Base-by-base conservation (phyloP, 2,888 invertebrate species). In the Pseudococcus longispinus region DNA sequence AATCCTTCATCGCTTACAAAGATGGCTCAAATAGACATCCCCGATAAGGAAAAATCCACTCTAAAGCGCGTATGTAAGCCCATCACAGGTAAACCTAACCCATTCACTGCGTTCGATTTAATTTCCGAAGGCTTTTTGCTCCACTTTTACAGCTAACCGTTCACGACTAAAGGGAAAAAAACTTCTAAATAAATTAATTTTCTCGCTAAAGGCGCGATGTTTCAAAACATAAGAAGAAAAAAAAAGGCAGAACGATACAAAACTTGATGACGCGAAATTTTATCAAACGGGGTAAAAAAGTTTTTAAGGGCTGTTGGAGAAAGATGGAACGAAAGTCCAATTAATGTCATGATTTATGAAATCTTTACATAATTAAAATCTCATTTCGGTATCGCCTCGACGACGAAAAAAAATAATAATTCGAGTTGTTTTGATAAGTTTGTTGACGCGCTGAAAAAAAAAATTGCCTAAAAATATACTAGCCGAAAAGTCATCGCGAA, bases 321-420 rank as follows among this genome's bases (percentile, higher is more conserved):
- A 29, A 70, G 15, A 29, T 70, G 29, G 70, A 26, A 29, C 70
- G 29, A 70, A 70, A 70, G 32, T 70, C 70, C 29, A 80, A 80
- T 80, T 42, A 80, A 80, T 80, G 77, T 20, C 20, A 42, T 42
- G 77, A 80, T 80, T 80, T 80, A 80, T 80, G 32, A 42, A 80
- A 42, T 42, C 29, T 70, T 29, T 26, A 26, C 65, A 77, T 77
- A 77, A 77, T 77, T 77, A 77, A 37, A 77, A 77, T 77, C 77
- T 77, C 77, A 77, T 77, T 77, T 77, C 37, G 37, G 9, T 8
- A 15, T 11, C 70, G 26, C 26, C 18, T 23, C 15, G 60, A 55
- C 6, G 55, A n/a, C 55, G 15, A 55, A 55, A 55, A 20, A 55
- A 55, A 46, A 46, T 46, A 46, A 55, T 55, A 55, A 65, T 8